Evolutionary conservation across 2,888 invertebrate species (phyloP), one percentile per base, ranked within the genome.

Genomic region (Plutella xylostella): DNA sequence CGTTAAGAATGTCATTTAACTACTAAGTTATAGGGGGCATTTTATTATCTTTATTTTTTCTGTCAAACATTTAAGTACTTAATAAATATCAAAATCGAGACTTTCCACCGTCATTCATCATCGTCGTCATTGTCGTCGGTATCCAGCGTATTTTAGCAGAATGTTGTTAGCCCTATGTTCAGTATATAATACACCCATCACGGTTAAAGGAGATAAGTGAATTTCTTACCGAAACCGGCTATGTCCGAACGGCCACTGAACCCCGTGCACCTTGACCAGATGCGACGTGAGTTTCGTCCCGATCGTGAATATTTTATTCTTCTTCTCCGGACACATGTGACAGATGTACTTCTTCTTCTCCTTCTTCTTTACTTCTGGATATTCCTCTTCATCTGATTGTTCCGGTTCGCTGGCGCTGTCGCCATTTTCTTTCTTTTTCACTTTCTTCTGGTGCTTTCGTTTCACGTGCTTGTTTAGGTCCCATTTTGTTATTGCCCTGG

Each of bases 171-270:
- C n/a, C n/a, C n/a, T n/a, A n/a, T n/a, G n/a, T n/a, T n/a, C n/a
- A n/a, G n/a, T n/a, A n/a, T n/a, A n/a, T n/a, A n/a, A n/a, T n/a
- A n/a, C n/a, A n/a, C n/a, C n/a, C n/a, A n/a, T n/a, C n/a, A n/a
- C n/a, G n/a, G n/a, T 38, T 41, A 20, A 37, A 18, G 5, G 37
- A 5, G 25, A 35, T 17, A 17, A 34, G n/a, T 15, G 14, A 9
- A n/a, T 21, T 42, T 50, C 70, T 85, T 75, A 78, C 85, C 89
- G 87, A 64, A 94, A 93, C 51, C 93, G 77, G 46, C 89, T 89
- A 59, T 92, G 91, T 1, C 93, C 93, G 14, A 88, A 89, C 0
- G 93, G 90, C 85, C 91, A 87, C 57, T 89, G 89, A 2, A 90
- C 88, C 15, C 89, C 89, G 55, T 94, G 94, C 1, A 84, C 76